Evolutionary conservation across 2,113 vertebrate genomes (phyloP).

Genomic region (Gallinago paraguaiae): DNA sequence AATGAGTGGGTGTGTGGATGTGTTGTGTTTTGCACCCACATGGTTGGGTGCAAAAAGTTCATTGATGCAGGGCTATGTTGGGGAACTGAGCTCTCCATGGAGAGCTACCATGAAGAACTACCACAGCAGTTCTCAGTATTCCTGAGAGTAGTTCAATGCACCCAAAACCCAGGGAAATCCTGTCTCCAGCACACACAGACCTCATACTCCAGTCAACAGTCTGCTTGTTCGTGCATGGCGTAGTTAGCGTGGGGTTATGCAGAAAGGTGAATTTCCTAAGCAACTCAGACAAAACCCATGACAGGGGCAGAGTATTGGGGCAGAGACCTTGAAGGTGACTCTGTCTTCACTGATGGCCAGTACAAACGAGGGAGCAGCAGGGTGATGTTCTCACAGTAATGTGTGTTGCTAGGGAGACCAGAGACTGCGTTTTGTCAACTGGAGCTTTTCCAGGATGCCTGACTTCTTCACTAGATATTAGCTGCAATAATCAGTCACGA

Average conservation of each 20-base stretch:
- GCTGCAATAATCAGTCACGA: slow-evolving; percentile 56
- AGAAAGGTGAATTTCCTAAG: neutral
- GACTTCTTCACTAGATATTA: slow-evolving; percentile 40
- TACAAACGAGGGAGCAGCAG: slow-evolving; percentile 27
- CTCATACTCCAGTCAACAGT: fast-evolving
- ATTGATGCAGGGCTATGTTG: neutral
- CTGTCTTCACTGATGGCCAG: slow-evolving; percentile 25
- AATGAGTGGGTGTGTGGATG: neutral
- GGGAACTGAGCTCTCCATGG: neutral
- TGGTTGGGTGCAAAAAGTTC: neutral
- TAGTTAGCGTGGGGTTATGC: neutral
- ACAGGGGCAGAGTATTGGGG: neutral
- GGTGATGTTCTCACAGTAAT: slow-evolving; percentile 41
- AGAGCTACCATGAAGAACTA: neutral
- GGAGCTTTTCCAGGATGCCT: slow-evolving; percentile 40
- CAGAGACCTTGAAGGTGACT: slow-evolving; percentile 34
- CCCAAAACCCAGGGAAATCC: neutral
- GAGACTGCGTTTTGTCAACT: slow-evolving; percentile 45
- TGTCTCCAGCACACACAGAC: neutral
- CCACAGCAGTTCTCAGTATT: neutral
- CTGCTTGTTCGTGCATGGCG: fast-evolving
- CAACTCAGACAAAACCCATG: neutral
- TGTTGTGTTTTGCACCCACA: neutral
- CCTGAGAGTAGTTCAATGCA: neutral
- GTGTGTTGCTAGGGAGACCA: slow-evolving; percentile 48